Evolutionary conservation across 2,113 vertebrate genomes (phyloP).

Genomic region (Istiophorus platypterus): DNA sequence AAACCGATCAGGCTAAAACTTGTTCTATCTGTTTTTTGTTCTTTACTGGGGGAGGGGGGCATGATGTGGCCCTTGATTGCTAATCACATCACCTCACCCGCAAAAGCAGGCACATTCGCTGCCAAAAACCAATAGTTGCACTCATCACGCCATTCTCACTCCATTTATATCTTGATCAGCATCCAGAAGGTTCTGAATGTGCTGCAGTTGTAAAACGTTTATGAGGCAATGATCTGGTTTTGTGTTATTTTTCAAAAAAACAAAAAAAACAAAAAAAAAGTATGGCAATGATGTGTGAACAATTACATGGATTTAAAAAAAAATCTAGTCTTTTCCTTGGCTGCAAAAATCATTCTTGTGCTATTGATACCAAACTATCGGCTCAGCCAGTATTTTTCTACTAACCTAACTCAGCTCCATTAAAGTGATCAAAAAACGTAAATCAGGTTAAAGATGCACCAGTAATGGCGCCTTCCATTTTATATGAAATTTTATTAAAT

Average conservation of each 20-base stretch:
- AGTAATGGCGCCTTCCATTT: too few relatives aligned
- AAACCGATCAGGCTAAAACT: slow-evolving; percentile 3
- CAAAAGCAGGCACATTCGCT: slow-evolving; percentile 10
- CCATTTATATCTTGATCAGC: neutral
- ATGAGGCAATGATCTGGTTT: neutral
- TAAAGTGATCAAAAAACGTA: too few relatives aligned
- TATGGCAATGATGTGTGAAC: neutral
- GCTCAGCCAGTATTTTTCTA: neutral
- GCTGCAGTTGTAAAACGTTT: neutral
- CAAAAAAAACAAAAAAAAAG: too few relatives aligned
- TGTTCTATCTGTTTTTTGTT: slow-evolving; percentile 41
- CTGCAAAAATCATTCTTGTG: neutral
- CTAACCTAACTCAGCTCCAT: too few relatives aligned
- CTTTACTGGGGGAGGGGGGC: slow-evolving; percentile 6
- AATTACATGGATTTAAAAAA: neutral
- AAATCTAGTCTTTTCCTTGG: neutral
- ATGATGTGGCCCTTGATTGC: slow-evolving; percentile 38
- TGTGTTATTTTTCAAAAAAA: neutral
- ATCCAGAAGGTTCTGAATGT: neutral
- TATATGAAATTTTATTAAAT: too few relatives aligned
- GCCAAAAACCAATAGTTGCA: slow-evolving; percentile 15
- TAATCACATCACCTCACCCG: slow-evolving; percentile 22
- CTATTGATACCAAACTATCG: neutral
- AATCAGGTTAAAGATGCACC: neutral
- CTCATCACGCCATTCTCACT: slow-evolving; percentile 7